Percentiles rank a stretch among this genome's conserved stretches.
phyloP scores from a whole-genome alignment of 2,113 vertebrate species.

The Pelobates fuscus region DNA sequence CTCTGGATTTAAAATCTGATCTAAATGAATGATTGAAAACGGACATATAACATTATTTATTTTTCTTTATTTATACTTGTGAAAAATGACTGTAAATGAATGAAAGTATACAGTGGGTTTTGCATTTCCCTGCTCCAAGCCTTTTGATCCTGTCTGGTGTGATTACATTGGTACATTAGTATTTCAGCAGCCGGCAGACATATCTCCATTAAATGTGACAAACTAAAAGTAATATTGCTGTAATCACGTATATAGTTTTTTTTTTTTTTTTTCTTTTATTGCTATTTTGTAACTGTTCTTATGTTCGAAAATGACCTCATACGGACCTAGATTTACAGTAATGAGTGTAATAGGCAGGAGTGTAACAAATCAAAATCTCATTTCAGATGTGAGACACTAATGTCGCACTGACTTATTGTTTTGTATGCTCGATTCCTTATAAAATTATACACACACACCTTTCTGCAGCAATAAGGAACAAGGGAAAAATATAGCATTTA shows the following conservation, averaged over 20 bases:
- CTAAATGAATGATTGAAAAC: too few species aligned
- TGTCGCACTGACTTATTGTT: conserved; percentile 75
- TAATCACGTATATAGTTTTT: conserved; percentile 56
- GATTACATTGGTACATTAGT: conserved; percentile 23
- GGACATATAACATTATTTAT: too few species aligned
- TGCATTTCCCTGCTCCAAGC: background rate
- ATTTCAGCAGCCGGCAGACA: conserved; percentile 2
- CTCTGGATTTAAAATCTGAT: too few species aligned
- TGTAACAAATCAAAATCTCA: conserved; percentile 90
- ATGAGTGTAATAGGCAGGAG: conserved; percentile 71
- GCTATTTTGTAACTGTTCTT: conserved; percentile 67
- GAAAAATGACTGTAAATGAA: too few species aligned
- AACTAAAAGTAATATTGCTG: conserved; percentile 46
- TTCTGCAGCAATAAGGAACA: conserved; percentile 56
- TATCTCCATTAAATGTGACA: conserved; percentile 21
- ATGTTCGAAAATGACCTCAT: conserved; percentile 69
- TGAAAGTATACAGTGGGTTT: background rate
- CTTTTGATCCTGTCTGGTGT: background rate
- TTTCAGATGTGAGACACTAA: conserved; percentile 80
- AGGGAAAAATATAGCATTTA: conserved; percentile 36
- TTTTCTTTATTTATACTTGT: too few species aligned
- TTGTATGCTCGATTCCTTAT: conserved; percentile 75
- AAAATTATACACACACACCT: conserved; percentile 65
- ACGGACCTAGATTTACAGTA: conserved; percentile 72
- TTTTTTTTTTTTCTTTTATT: conserved; percentile 55